A percentile compares a stretch with the other conserved stretches of the same genome.
Conservation (phyloP, 1,140 invertebrate species). For the Rhyacophila brunnea region DNA sequence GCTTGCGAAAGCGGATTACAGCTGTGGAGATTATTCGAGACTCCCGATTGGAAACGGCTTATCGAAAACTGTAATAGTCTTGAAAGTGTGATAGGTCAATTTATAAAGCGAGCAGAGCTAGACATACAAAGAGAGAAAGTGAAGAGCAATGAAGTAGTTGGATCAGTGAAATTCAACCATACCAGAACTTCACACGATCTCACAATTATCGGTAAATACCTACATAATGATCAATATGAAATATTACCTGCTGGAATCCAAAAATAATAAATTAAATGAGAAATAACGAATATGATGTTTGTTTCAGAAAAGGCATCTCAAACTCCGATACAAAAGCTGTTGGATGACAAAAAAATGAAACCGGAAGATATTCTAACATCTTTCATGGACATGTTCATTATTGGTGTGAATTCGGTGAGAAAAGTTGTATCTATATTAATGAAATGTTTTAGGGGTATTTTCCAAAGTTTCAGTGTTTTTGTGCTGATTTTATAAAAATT, state of each 20-base stretch:
- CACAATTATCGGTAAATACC: too few relatives aligned
- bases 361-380: constrained; percentile 61
- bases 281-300: too few relatives aligned
- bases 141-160: constrained; percentile 1
- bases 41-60: constrained; percentile 58
- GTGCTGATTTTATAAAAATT: too few relatives aligned
- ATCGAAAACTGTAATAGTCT: constrained; percentile 58
- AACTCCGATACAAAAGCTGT: constrained; percentile 44
- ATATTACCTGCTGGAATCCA: too few relatives aligned
- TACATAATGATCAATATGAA: too few relatives aligned
- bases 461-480: too few relatives aligned
- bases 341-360: constrained; percentile 54
- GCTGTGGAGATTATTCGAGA: constrained; percentile 66
- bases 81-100: constrained; percentile 49
- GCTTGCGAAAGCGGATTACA: constrained; percentile 63
- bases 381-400: constrained; percentile 63
- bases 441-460: too few relatives aligned
- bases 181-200: too few relatives aligned
- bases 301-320: background rate
- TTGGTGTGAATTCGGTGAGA: constrained; percentile 60
- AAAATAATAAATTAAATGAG: too few relatives aligned
- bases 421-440: too few relatives aligned
- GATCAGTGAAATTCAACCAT: background rate
- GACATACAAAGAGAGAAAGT: constrained; percentile 28
- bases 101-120: constrained; percentile 41